phyloP scores from a whole-genome alignment of 2,113 vertebrate species.

The Callospermophilus lateralis region DNA sequence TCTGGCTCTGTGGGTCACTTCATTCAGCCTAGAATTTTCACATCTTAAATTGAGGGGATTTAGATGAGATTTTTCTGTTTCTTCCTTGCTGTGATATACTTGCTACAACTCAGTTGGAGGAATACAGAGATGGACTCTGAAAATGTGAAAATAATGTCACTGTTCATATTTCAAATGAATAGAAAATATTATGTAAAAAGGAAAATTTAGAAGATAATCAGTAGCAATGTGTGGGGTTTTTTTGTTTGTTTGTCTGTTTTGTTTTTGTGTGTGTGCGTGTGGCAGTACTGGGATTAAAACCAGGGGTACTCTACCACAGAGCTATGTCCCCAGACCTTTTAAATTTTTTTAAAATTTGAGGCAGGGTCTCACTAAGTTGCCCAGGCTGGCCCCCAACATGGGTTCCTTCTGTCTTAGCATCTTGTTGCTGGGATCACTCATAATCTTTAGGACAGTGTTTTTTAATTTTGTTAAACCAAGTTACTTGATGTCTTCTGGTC shows the following conservation, averaged over 20 bases:
- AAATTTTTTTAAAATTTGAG: background rate
- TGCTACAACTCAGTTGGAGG: background rate
- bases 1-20: background rate
- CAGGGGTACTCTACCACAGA: background rate
- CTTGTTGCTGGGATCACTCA: background rate
- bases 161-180: background rate
- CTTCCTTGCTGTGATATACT: background rate
- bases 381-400: background rate
- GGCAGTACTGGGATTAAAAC: background rate
- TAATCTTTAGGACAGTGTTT: background rate
- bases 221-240: background rate
- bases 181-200: background rate
- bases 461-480: background rate
- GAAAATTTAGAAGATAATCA: background rate
- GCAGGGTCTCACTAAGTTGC: background rate
- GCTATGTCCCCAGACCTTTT: background rate
- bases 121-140: background rate
- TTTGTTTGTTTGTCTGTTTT: too few relatives aligned
- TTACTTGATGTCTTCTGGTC: background rate
- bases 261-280: too few relatives aligned
- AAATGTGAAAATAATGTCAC: background rate
- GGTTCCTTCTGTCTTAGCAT: background rate
- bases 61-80: slow-evolving; percentile 22
- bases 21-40: background rate
- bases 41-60: background rate